Conservation (phyloP, 2,113 vertebrate genomes). For the Hylia prasina region DNA sequence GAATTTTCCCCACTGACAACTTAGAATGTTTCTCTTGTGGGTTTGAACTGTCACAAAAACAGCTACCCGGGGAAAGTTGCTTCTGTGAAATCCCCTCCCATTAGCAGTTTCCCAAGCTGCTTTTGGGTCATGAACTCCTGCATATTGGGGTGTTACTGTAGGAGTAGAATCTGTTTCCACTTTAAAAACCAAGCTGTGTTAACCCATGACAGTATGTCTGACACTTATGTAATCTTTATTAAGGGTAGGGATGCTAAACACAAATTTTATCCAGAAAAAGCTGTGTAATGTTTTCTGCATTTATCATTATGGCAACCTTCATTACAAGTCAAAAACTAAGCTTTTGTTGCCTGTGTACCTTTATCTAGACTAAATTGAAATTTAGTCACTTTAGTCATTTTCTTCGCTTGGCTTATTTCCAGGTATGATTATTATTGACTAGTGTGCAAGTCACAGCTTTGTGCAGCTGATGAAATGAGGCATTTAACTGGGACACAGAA, state of each 20-base stretch:
- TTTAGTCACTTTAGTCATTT: not conserved
- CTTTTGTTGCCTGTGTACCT: not conserved
- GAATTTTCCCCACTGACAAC: no score
- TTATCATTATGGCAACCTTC: not conserved
- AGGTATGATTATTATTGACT: not conserved
- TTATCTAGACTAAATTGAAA: not conserved
- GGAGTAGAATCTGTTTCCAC: no score
- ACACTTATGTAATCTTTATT: not conserved
- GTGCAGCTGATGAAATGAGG: not conserved
- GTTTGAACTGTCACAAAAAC: no score
- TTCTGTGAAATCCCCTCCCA: no score
- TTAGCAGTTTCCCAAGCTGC: no score
- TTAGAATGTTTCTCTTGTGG: no score
- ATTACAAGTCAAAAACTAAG: not conserved
- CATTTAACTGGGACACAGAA: not conserved
- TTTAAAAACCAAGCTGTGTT: no score
- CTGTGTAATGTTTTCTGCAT: not conserved
- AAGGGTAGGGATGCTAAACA: not conserved
- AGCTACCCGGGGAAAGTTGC: no score
- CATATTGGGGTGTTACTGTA: no score
- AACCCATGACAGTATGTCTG: not conserved
- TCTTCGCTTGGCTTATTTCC: not conserved
- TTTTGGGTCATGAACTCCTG: no score
- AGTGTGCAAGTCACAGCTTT: not conserved
- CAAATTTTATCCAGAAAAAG: not conserved